These are phyloP conservation scores for Acomys russatus DNA, from an alignment of 2,797 vertebrate species.

Conservation along the genomic window DNA sequence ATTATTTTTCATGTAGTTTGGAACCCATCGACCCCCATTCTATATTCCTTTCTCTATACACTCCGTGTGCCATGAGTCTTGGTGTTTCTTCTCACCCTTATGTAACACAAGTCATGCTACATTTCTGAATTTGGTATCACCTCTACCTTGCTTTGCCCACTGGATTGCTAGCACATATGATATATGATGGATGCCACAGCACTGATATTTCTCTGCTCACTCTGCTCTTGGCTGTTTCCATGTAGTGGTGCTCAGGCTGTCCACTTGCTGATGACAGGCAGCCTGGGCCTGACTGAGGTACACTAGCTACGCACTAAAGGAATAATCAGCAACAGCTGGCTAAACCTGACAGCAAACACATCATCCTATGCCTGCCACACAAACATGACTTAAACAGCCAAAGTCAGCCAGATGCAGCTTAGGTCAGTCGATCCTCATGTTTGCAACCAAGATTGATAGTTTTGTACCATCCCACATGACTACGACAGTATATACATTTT, in stretches of 20 bases:
- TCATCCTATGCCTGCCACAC: too few species aligned
- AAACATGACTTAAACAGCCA: not conserved
- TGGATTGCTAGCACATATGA: not conserved
- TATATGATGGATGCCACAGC: not conserved
- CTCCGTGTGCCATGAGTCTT: not conserved
- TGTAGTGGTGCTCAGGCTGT: not conserved
- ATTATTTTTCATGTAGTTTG: not conserved
- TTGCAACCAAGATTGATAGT: not conserved
- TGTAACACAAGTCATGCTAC: not conserved
- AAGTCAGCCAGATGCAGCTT: not conserved
- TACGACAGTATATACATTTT: constrained; percentile 17
- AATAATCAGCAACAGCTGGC: not conserved
- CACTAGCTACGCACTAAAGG: not conserved
- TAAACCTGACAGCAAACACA: not conserved
- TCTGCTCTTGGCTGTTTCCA: not conserved
- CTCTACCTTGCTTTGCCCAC: not conserved
- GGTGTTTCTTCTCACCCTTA: not conserved
- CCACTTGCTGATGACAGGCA: not conserved
- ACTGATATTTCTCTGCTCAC: not conserved
- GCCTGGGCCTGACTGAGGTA: too few species aligned
- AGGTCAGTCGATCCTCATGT: not conserved
- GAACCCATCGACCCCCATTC: not conserved
- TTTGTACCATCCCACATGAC: not conserved
- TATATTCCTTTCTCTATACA: not conserved
- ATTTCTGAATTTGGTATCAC: not conserved